These are phyloP conservation scores for Epinephelus moara DNA, from an alignment of 2,113 vertebrate species.

Conservation along the genomic window DNA sequence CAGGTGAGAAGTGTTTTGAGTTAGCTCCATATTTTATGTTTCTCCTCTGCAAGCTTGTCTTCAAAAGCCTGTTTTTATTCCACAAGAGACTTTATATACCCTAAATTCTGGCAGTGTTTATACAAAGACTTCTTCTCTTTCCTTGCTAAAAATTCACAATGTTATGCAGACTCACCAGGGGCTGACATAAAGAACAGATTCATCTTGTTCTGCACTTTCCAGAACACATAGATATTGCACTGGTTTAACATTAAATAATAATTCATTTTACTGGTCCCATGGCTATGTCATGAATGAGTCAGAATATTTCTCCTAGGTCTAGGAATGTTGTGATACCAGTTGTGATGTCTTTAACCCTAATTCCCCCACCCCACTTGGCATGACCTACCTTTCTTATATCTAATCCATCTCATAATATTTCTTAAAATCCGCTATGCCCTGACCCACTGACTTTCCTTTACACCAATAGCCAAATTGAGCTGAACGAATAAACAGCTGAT, in stretches of 20 bases:
- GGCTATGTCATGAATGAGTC: conserved; percentile 6
- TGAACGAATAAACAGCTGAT: conserved; percentile 80
- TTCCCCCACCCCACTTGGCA: conserved; percentile 49
- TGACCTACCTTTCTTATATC: conserved; percentile 22
- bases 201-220: conserved; percentile 40
- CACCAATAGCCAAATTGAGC: conserved; percentile 46
- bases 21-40: conserved; percentile 32
- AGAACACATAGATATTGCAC: conserved; percentile 40
- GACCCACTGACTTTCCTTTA: conserved; percentile 69
- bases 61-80: conserved; percentile 34
- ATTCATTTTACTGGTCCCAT: conserved; percentile 26
- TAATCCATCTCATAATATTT: conserved; percentile 35
- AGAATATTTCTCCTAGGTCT: conserved; percentile 8
- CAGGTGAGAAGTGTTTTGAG: conserved; percentile 19
- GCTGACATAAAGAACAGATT: conserved; percentile 50
- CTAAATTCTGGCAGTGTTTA: conserved; percentile 37
- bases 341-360: conserved; percentile 34
- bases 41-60: conserved; percentile 11
- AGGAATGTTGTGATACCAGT: conserved; percentile 31
- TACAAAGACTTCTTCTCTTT: conserved; percentile 41
- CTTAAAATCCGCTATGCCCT: conserved; percentile 27
- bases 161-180: conserved; percentile 47
- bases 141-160: conserved; percentile 19
- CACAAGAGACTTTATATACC: conserved; percentile 30
- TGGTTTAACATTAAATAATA: conserved; percentile 52